A percentile compares a stretch with the other conserved stretches of the same genome.
These are phyloP conservation scores for Yponomeuta sedellus DNA, from an alignment of 2,888 invertebrate genomes.

Conservation along the genomic window DNA sequence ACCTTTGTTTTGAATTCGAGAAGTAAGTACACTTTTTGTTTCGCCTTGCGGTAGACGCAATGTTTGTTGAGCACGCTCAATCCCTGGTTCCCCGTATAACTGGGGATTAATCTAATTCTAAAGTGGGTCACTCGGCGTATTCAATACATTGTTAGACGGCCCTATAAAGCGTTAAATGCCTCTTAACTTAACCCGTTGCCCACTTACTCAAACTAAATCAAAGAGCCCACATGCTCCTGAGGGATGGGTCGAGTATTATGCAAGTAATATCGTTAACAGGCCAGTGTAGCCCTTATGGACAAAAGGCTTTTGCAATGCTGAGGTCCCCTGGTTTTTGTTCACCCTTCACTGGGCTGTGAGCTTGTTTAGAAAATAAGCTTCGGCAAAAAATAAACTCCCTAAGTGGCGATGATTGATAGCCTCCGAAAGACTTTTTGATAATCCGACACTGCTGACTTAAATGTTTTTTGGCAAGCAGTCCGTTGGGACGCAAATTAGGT, in stretches of 20 bases:
- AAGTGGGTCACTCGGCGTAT: neutral
- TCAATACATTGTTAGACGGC: neutral
- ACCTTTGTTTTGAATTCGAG: neutral
- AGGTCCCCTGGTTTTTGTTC: constrained; percentile 33
- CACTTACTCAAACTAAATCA: neutral
- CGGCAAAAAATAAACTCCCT: constrained; percentile 20
- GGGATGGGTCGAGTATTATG: neutral
- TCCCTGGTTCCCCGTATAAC: too few species aligned
- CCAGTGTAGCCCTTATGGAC: constrained; percentile 23
- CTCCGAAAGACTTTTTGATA: constrained; percentile 11
- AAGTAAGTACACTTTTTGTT: neutral
- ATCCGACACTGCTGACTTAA: constrained; percentile 9
- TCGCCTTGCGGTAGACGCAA: neutral
- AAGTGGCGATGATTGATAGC: constrained; percentile 30
- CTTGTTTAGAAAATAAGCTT: constrained; percentile 22
- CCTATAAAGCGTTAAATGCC: neutral
- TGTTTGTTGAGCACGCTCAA: neutral
- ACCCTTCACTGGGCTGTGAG: constrained; percentile 19
- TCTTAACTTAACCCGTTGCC: neutral
- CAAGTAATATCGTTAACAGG: neutral
- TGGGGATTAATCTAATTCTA: too few species aligned
- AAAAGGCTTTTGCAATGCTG: constrained; percentile 28
- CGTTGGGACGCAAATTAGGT: too few species aligned
- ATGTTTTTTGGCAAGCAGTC: neutral
- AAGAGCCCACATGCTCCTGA: neutral